Evolutionary conservation across 2,888 invertebrate genomes (phyloP).

Genomic region (Epinotia bilunana): DNA sequence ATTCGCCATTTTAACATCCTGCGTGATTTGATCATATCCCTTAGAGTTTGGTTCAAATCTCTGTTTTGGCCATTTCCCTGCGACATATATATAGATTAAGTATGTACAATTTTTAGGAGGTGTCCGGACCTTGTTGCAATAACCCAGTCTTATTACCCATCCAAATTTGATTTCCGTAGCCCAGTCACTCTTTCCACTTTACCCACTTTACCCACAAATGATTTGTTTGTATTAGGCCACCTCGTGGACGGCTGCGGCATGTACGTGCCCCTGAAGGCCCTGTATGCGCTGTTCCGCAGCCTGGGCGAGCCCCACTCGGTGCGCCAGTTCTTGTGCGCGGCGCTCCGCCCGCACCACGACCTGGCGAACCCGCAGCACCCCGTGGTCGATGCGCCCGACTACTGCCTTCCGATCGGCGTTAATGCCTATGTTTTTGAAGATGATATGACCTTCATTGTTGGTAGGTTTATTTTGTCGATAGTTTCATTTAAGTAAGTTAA

Average conservation of each 20-base stretch:
- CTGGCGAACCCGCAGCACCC: slow-evolving; percentile 52
- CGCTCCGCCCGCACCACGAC: slow-evolving; percentile 61
- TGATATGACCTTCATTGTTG: slow-evolving; percentile 65
- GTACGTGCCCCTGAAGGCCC: slow-evolving; percentile 72
- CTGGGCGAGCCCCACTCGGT: slow-evolving; percentile 80
- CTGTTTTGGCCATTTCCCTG: too few species aligned
- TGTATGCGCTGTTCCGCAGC: slow-evolving; percentile 73
- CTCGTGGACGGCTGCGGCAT: slow-evolving; percentile 66
- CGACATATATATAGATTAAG: too few species aligned
- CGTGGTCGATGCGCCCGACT: slow-evolving; percentile 57
- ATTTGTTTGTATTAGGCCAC: slow-evolving; percentile 58
- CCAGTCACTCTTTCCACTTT: too few species aligned
- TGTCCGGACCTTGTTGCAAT: too few species aligned
- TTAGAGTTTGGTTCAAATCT: too few species aligned
- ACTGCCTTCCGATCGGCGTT: slow-evolving; percentile 59
- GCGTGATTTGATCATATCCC: too few species aligned
- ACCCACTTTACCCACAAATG: too few species aligned
- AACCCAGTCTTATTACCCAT: too few species aligned
- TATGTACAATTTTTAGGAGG: too few species aligned
- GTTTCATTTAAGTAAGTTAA: background rate
- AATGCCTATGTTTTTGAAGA: slow-evolving; percentile 71
- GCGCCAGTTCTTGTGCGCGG: slow-evolving; percentile 67
- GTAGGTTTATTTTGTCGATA: slow-evolving; percentile 51
- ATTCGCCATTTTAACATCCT: too few species aligned
- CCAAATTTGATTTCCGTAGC: too few species aligned